phyloP scores from a whole-genome alignment of 1,140 invertebrate genomes.

The Hermetia illucens region DNA sequence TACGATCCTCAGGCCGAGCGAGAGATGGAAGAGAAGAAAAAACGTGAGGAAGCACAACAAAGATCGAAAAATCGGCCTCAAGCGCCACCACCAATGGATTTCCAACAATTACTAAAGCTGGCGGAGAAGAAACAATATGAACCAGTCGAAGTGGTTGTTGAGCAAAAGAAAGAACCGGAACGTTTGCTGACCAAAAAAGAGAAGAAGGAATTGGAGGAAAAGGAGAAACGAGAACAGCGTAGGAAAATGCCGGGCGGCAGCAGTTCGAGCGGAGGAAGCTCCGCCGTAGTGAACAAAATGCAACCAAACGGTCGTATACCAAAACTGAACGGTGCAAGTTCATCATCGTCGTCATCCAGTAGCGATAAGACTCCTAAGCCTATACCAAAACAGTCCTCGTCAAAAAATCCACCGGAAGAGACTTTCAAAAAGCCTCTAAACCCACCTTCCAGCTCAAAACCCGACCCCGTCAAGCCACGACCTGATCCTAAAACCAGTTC shows the following conservation, averaged over 20 bases:
- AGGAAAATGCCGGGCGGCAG: slow-evolving; percentile 10
- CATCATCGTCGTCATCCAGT: neutral
- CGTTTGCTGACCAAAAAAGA: slow-evolving; percentile 67
- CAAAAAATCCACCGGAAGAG: slow-evolving; percentile 6
- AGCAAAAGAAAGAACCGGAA: slow-evolving; percentile 49
- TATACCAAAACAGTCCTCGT: neutral
- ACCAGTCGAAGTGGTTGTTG: slow-evolving; percentile 47
- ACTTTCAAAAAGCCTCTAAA: slow-evolving; percentile 10
- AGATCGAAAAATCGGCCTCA: slow-evolving; percentile 32
- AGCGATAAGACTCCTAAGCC: neutral
- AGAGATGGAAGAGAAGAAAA: slow-evolving; percentile 32
- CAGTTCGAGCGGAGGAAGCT: slow-evolving; percentile 11
- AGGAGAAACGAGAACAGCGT: slow-evolving; percentile 14
- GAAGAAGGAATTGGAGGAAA: slow-evolving; percentile 51
- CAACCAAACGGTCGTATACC: slow-evolving; percentile 22
- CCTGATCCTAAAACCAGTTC: neutral
- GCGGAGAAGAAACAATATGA: slow-evolving; percentile 72
- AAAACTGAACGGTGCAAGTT: slow-evolving; percentile 16
- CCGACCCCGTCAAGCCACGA: neutral
- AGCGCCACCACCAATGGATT: slow-evolving; percentile 57
- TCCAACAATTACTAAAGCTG: slow-evolving; percentile 55
- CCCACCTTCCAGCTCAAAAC: slow-evolving; percentile 1
- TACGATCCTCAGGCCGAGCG: slow-evolving; percentile 28
- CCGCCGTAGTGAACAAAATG: slow-evolving; percentile 21
- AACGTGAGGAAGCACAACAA: slow-evolving; percentile 37